These are phyloP conservation scores for Batillaria attramentaria DNA, from an alignment of 1,140 invertebrate species.

Conservation along the genomic window DNA sequence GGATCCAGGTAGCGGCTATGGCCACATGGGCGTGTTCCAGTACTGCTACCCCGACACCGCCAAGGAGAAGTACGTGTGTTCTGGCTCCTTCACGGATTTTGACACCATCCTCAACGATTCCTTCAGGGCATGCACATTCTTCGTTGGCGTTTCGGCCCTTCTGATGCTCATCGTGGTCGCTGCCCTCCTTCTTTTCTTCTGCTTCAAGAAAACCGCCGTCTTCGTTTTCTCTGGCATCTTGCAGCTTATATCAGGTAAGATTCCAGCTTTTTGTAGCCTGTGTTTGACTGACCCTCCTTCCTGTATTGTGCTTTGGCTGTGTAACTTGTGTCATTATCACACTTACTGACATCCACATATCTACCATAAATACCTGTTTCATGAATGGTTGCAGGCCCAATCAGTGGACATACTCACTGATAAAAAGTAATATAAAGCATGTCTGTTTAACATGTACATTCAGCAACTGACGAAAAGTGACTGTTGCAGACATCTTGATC, in stretches of 20 bases:
- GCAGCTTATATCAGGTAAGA: slow-evolving; percentile 62
- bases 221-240: slow-evolving; percentile 88
- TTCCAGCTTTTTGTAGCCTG: too few species aligned
- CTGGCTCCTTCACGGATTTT: slow-evolving; percentile 87
- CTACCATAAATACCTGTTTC: background rate
- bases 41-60: slow-evolving; percentile 76
- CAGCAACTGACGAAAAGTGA: too few species aligned
- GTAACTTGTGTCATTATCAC: too few species aligned
- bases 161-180: slow-evolving; percentile 87
- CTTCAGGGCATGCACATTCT: slow-evolving; percentile 85
- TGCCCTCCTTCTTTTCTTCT: slow-evolving; percentile 91
- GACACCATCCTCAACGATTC: slow-evolving; percentile 84
- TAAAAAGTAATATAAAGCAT: too few species aligned
- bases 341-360: background rate
- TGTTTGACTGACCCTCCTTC: too few species aligned
- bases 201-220: slow-evolving; percentile 95
- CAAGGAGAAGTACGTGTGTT: slow-evolving; percentile 75
- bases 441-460: too few species aligned
- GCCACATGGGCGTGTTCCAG: slow-evolving; percentile 92
- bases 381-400: background rate
- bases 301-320: too few species aligned
- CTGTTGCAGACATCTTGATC: too few species aligned
- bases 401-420: too few species aligned
- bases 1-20: slow-evolving; percentile 87
- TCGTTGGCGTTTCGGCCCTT: slow-evolving; percentile 90